Evolutionary conservation across 2,888 invertebrate genomes (phyloP).

Genomic region (Leuctra nigra): DNA sequence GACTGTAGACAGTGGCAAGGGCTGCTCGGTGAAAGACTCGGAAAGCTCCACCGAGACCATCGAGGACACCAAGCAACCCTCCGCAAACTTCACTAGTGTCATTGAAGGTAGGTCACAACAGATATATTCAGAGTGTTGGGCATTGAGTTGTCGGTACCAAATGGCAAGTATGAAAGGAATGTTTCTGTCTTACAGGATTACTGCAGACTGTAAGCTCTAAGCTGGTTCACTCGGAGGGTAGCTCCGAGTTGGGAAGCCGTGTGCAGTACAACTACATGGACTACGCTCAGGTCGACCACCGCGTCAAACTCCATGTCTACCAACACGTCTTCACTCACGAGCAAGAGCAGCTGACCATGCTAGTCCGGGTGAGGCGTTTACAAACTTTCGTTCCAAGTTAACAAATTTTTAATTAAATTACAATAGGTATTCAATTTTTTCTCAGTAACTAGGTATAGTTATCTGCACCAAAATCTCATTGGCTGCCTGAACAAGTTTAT

Average conservation of each 20-base stretch:
- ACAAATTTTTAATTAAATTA: neutral
- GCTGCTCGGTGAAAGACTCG: neutral
- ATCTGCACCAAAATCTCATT: too few species aligned
- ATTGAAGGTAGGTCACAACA: neutral
- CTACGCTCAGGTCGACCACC: constrained; percentile 50
- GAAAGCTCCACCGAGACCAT: neutral
- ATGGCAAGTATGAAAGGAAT: neutral
- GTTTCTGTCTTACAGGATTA: constrained; percentile 21
- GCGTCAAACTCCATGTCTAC: constrained; percentile 51
- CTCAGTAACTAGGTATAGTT: too few species aligned
- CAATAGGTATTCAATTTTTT: neutral
- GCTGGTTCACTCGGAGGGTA: constrained; percentile 7
- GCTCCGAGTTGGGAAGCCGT: constrained; percentile 27
- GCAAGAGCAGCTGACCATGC: constrained; percentile 47
- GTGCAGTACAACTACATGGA: constrained; percentile 48
- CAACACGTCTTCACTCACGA: constrained; percentile 47
- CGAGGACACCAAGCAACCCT: too few species aligned
- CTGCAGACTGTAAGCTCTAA: constrained; percentile 18
- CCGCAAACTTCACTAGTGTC: neutral
- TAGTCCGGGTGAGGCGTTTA: constrained; percentile 43
- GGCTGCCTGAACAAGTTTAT: too few species aligned
- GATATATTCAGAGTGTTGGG: neutral
- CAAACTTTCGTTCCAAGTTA: too few species aligned
- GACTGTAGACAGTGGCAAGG: neutral
- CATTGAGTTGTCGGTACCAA: neutral